Evolutionary conservation across 2,888 invertebrate species (phyloP).

Genomic region (Acrobasis consociella): DNA sequence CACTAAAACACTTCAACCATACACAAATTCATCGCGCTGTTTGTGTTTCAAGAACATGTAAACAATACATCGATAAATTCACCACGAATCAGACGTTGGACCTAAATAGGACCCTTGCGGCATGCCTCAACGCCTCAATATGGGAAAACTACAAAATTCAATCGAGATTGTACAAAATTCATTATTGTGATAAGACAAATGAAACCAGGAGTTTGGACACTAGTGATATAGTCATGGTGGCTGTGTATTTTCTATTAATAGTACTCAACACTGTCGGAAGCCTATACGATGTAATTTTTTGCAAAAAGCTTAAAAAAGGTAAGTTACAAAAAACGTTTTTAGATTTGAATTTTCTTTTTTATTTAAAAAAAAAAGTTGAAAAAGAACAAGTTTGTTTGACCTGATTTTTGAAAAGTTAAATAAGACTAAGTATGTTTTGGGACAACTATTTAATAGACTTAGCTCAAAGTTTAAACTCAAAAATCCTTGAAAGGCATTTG

Average conservation of each 20-base stretch:
- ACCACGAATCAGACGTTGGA: conserved; percentile 32
- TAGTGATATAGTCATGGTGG: conserved; percentile 55
- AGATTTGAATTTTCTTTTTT: too few species aligned
- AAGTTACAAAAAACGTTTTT: conserved; percentile 23
- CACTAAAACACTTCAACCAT: conserved; percentile 67
- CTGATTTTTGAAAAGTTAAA: too few species aligned
- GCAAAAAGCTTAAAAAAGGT: conserved; percentile 50
- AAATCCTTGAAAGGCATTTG: too few species aligned
- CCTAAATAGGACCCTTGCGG: conserved; percentile 36
- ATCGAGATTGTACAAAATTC: conserved; percentile 48
- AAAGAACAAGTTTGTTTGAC: too few species aligned
- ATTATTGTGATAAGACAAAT: conserved; percentile 56
- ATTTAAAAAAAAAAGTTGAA: too few species aligned
- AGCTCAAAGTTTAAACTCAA: too few species aligned
- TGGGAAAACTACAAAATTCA: conserved; percentile 50
- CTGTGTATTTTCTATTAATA: conserved; percentile 55
- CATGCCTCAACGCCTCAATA: conserved; percentile 45
- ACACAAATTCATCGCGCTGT: conserved; percentile 68
- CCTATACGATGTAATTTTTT: conserved; percentile 50
- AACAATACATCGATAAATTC: conserved; percentile 47
- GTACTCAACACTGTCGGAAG: conserved; percentile 59
- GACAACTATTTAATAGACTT: too few species aligned
- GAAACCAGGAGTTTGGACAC: conserved; percentile 46
- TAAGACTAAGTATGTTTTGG: too few species aligned
- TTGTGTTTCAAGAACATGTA: conserved; percentile 60